phyloP scores from a whole-genome alignment of 2,113 vertebrate genomes.

The Malurus melanocephalus region DNA sequence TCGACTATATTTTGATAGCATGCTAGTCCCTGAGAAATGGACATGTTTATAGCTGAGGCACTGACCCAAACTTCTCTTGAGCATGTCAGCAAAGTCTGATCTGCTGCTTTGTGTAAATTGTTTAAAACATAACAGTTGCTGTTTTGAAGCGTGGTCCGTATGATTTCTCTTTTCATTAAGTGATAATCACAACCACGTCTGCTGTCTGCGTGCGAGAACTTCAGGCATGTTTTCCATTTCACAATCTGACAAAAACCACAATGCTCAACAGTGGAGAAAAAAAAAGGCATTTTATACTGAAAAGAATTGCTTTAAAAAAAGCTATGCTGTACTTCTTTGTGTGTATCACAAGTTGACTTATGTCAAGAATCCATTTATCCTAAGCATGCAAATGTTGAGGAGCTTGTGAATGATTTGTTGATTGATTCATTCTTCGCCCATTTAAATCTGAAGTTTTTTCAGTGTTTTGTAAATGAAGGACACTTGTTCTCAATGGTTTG shows the following conservation, averaged over 20 bases:
- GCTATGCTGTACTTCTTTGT: background rate
- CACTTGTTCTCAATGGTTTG: slow-evolving; percentile 24
- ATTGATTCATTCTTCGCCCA: background rate
- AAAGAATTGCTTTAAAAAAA: background rate
- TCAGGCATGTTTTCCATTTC: slow-evolving; percentile 26
- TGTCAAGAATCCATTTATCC: background rate
- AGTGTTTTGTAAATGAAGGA: background rate
- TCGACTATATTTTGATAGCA: background rate
- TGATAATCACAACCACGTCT: slow-evolving; percentile 29
- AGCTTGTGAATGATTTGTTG: background rate
- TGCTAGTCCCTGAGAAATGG: background rate
- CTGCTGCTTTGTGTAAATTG: slow-evolving; percentile 1
- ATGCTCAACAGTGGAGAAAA: background rate
- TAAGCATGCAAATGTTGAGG: background rate
- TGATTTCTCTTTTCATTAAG: slow-evolving; percentile 56
- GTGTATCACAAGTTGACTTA: background rate
- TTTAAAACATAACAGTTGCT: slow-evolving; percentile 40
- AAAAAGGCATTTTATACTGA: background rate
- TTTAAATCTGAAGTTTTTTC: background rate
- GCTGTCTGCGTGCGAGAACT: slow-evolving; percentile 19
- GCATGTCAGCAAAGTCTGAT: background rate
- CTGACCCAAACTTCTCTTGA: slow-evolving; percentile 18
- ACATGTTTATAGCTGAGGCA: background rate
- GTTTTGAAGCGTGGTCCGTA: background rate
- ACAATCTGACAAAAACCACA: slow-evolving; percentile 36